Base-by-base conservation (phyloP, 1,140 invertebrate species). In the Drosophila eugracilis region DNA sequence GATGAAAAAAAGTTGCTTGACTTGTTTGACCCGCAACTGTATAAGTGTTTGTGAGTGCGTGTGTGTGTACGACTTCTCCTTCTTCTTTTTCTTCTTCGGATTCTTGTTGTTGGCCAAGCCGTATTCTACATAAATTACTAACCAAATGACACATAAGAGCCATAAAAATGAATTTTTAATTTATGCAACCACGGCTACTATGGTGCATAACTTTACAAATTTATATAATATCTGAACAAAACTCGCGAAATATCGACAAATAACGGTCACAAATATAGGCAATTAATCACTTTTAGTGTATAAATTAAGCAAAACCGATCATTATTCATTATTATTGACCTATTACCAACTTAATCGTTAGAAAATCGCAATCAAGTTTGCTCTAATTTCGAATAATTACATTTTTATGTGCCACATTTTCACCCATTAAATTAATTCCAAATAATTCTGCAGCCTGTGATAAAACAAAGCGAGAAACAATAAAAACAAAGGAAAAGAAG, bases 1-100 rank as follows among this genome's bases (percentile, higher is more conserved):
- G 72, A 76, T 69, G 53, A 83, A 74, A 74, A 74, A 85, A 85
- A 85, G 80, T 85, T 86, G 80, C 73, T 62, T 86, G 80, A 85
- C 80, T 85, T 86, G 80, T 85, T 85, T 85, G 53, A 85, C 60
- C 76, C 72, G 62, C 73, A 37, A 66, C n/a, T 54, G 22, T 60
- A 44, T 44, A 32, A 26, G 30, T 21, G n/a, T 52, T 9, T 41
- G 44, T 39, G 5, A 47, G 14, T 52, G 19, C 39, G 32, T 67
- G 53, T 58, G 39, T 57, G n/a, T 42, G 66, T 72, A 48, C 44
- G 78, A 59, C 53, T 72, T 72, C 37, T 62, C 36, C 47, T 81
- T 71, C 62, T 77, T 49, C 58, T 77, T 71, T 55, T 77, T 53
- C 72, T 55, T 57, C 54, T 52, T 41, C 57, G 72, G 34, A 52